These are phyloP conservation scores for Erythrolamprus reginae DNA, from an alignment of 2,113 vertebrate genomes.

Conservation along the genomic window DNA sequence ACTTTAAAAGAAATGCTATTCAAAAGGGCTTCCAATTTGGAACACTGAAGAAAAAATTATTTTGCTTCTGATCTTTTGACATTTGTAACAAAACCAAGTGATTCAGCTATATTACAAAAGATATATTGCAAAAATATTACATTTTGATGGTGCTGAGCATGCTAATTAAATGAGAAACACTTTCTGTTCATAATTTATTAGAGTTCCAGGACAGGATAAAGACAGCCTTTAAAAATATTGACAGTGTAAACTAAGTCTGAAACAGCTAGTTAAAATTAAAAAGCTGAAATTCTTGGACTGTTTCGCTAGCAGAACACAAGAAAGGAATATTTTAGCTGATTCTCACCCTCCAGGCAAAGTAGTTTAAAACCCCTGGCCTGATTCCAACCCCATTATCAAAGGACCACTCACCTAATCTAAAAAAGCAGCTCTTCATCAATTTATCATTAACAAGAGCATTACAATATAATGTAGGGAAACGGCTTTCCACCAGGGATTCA, in stretches of 20 bases:
- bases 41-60: slow-evolving; percentile 49
- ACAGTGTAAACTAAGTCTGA: slow-evolving; percentile 36
- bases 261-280: slow-evolving; percentile 63
- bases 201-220: slow-evolving; percentile 45
- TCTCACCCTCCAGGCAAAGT: slow-evolving; percentile 78
- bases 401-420: slow-evolving; percentile 82
- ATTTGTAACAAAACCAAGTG: slow-evolving; percentile 42
- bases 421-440: slow-evolving; percentile 88
- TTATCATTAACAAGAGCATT: slow-evolving; percentile 90
- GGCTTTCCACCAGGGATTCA: slow-evolving; percentile 75
- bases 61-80: slow-evolving; percentile 56
- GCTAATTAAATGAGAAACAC: slow-evolving; percentile 62
- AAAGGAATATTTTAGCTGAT: slow-evolving; percentile 75
- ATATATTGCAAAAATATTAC: slow-evolving; percentile 44
- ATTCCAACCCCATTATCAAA: slow-evolving; percentile 87
- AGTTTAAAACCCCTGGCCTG: slow-evolving; percentile 77
- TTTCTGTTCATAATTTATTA: slow-evolving; percentile 64
- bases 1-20: slow-evolving; percentile 40
- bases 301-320: slow-evolving; percentile 57
- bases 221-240: slow-evolving; percentile 54
- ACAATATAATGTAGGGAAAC: slow-evolving; percentile 78
- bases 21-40: slow-evolving; percentile 50
- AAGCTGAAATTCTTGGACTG: slow-evolving; percentile 60
- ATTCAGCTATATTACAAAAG: slow-evolving; percentile 45
- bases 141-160: slow-evolving; percentile 54